Evolutionary conservation across 2,888 invertebrate species (phyloP).

Genomic region (Yponomeuta evonymella): DNA sequence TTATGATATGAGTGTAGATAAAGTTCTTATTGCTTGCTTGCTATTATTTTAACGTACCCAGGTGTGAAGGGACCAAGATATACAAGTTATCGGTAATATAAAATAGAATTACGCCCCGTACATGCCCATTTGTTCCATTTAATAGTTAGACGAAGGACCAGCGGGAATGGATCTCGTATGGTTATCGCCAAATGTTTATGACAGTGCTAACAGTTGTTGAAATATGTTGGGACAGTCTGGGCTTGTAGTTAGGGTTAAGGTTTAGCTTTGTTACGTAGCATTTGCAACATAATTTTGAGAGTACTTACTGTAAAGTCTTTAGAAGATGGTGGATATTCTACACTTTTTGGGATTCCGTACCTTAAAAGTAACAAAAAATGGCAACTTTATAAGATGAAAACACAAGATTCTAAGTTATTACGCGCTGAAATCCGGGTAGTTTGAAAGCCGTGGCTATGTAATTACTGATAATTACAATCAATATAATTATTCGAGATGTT

Average conservation of each 20-base stretch:
- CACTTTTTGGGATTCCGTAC: no score
- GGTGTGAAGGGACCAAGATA: slow-evolving; percentile 16
- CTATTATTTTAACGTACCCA: slow-evolving; percentile 6
- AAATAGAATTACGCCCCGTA: slow-evolving; percentile 27
- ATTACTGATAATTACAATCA: no score
- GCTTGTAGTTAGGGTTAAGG: background rate
- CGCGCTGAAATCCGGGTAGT: no score
- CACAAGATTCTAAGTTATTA: no score
- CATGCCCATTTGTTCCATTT: slow-evolving; percentile 34
- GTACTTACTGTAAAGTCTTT: background rate
- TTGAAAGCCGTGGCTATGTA: no score
- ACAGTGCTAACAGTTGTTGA: slow-evolving; percentile 1
- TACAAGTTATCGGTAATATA: slow-evolving; percentile 32
- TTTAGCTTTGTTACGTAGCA: background rate
- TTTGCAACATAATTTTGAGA: background rate
- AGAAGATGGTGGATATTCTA: background rate
- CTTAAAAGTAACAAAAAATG: no score
- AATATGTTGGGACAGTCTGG: slow-evolving; percentile 4
- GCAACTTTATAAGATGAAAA: no score
- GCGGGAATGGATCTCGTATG: slow-evolving; percentile 11
- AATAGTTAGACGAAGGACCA: slow-evolving; percentile 14
- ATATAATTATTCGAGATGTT: no score
- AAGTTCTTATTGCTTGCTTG: no score
- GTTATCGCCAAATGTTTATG: slow-evolving; percentile 9
- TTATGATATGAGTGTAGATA: no score